Evolutionary conservation across 1,140 invertebrate genomes (phyloP).

Genomic region (Drosophila virilis): DNA sequence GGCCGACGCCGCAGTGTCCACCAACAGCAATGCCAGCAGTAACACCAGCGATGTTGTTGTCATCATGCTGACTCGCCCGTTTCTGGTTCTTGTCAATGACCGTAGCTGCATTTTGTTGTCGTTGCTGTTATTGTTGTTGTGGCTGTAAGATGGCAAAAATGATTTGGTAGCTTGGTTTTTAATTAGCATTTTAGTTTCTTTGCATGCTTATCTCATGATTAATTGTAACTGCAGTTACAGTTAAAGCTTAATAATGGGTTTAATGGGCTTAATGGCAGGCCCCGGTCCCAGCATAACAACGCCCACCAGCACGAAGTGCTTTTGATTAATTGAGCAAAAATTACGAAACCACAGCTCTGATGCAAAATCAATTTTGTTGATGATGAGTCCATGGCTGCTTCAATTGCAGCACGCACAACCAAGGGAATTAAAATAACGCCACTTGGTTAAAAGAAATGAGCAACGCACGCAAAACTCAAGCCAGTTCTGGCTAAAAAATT

Average conservation of each 20-base stretch:
- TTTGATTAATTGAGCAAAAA: conserved; percentile 72
- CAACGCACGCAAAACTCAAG: conserved; percentile 59
- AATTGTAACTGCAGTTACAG: conserved; percentile 73
- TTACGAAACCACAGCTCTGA: conserved; percentile 50
- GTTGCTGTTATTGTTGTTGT: conserved; percentile 13
- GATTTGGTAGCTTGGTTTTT: conserved; percentile 73
- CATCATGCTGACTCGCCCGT: conserved; percentile 69
- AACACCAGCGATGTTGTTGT: conserved; percentile 52
- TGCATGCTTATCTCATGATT: conserved; percentile 75
- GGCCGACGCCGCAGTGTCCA: conserved; percentile 66
- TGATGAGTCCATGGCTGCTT: conserved; percentile 30
- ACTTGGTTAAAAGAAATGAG: conserved; percentile 22
- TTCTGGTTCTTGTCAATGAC: conserved; percentile 73
- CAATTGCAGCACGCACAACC: conserved; percentile 53
- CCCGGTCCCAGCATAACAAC: conserved; percentile 36
- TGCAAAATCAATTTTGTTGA: conserved; percentile 73
- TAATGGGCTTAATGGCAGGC: conserved; percentile 40
- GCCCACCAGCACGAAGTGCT: conserved; percentile 67
- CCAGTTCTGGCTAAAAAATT: conserved; percentile 32
- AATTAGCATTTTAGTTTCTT: conserved; percentile 70
- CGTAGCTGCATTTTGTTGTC: conserved; percentile 64
- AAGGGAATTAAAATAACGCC: conserved; percentile 63
- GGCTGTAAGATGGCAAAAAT: conserved; percentile 48
- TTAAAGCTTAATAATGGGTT: conserved; percentile 76
- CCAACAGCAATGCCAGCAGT: conserved; percentile 47